phyloP scores from a whole-genome alignment of 2,888 invertebrate genomes.

The Plemyria rubiginata region DNA sequence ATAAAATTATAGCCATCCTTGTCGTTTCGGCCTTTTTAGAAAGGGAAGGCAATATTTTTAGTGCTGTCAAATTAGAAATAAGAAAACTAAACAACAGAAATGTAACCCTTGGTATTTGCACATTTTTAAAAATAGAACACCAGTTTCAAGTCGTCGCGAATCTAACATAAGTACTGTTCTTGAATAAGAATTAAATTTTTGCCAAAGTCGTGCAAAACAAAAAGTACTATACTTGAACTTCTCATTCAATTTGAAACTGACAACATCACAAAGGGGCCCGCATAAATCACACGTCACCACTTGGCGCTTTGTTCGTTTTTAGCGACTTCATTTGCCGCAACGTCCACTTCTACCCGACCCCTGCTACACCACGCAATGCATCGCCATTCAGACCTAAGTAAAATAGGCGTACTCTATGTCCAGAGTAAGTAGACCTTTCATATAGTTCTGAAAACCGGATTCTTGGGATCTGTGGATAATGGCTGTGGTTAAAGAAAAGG shows the following conservation, averaged over 20 bases:
- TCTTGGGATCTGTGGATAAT: constrained; percentile 1
- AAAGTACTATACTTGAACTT: neutral
- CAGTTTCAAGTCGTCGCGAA: too few species aligned
- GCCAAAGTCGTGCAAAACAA: too few species aligned
- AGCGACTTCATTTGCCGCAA: constrained; percentile 58
- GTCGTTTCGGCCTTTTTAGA: too few species aligned
- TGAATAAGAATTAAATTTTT: too few species aligned
- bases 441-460: neutral
- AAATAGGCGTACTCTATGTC: neutral
- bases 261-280: constrained; percentile 60
- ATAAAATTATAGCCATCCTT: too few species aligned
- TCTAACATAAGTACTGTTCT: too few species aligned
- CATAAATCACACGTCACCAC: constrained; percentile 69
- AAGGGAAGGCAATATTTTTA: too few species aligned
- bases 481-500: constrained; percentile 5
- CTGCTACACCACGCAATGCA: constrained; percentile 4
- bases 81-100: too few species aligned
- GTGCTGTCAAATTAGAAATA: too few species aligned
- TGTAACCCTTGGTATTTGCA: too few species aligned
- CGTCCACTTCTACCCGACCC: constrained; percentile 44
- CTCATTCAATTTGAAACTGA: constrained; percentile 55
- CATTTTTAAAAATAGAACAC: too few species aligned
- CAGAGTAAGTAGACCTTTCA: constrained; percentile 1
- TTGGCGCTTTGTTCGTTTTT: constrained; percentile 58
- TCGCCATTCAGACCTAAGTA: neutral